Evolutionary conservation across 2,888 invertebrate genomes (phyloP), one percentile per base, ranked within the genome.

Genomic region (Apotomis turbidana): DNA sequence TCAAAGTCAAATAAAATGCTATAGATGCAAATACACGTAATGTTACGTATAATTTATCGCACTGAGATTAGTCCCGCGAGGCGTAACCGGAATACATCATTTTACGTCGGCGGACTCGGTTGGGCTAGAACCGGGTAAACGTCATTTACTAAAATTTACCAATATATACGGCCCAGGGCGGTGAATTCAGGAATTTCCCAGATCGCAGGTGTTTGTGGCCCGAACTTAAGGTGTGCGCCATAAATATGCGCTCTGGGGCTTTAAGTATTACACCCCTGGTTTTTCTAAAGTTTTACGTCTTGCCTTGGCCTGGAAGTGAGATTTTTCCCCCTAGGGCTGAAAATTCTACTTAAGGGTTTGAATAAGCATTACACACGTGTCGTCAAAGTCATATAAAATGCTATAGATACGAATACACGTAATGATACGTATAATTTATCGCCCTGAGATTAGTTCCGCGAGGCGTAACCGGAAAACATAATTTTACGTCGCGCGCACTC

Each of bases 71-170:
- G 58, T 72, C 72, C 72, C 68, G 46, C 10, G 72, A 49, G 72
- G 72, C 58, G 63, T 54, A 52, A 46, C 72, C 68, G 72, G 72
- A 63, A 68, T 72, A 63, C 68, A 72, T 72, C 72, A 72, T 72
- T 63, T 61, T 52, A 12, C 63, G 52, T 15, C 68, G 62, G 63
- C 58, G 12, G 68, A 58, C 13, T 13, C 15, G 15, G 38, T 46
- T 44, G 59, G 5, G 3, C 38, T 49, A 59, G 9, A 58, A 67
- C 38, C 13, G 3, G 0, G 38, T 51, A 59, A 27, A 66, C 5
- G 66, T 4, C 27, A 5, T 64, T 55, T 64, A 0, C 41, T 41
- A 6, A 4, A 4, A 41, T 15, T 0, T 41, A 41, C 41, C 41
- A 41, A 41, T 15, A 15, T 15, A 15, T 15, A 15, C 0, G 41